phyloP scores from a whole-genome alignment of 92 coral and sea anemone genomes.

The Pocillopora grandis region DNA sequence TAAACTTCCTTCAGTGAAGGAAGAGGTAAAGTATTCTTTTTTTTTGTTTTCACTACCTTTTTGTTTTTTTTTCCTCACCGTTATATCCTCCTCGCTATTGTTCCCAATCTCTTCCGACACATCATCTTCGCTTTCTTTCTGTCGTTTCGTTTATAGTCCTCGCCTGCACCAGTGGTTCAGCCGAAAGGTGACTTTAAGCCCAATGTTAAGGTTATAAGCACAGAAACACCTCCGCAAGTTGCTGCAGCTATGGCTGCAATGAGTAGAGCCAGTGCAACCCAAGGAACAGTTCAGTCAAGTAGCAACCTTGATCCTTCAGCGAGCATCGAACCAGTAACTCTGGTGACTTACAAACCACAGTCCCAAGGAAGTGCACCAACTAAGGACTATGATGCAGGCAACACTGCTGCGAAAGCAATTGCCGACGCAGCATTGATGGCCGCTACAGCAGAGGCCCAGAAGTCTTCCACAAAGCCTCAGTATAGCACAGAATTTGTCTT shows the following conservation, averaged over 20 bases:
- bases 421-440: slow-evolving; percentile 81
- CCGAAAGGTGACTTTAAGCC: background rate
- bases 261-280: slow-evolving; percentile 55
- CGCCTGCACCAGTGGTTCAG: background rate
- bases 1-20: background rate
- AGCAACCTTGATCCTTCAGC: slow-evolving; percentile 74
- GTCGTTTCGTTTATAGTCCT: background rate
- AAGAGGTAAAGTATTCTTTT: background rate
- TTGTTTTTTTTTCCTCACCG: background rate
- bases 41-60: background rate
- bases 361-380: slow-evolving; percentile 7
- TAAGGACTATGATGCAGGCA: slow-evolving; percentile 36
- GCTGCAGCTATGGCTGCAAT: slow-evolving; percentile 83
- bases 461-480: slow-evolving; percentile 55
- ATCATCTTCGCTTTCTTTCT: background rate
- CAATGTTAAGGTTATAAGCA: background rate
- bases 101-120: too few relatives aligned
- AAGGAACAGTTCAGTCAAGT: slow-evolving; percentile 9
- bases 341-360: slow-evolving; percentile 63
- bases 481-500: slow-evolving; percentile 58
- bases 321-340: slow-evolving; percentile 73
- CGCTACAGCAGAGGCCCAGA: slow-evolving; percentile 63
- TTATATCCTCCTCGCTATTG: too few relatives aligned
- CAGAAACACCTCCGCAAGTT: slow-evolving; percentile 39
- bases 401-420: slow-evolving; percentile 57